These are phyloP conservation scores for Microtus agrestis DNA, from an alignment of 2,797 vertebrate genomes.

Conservation along the genomic window DNA sequence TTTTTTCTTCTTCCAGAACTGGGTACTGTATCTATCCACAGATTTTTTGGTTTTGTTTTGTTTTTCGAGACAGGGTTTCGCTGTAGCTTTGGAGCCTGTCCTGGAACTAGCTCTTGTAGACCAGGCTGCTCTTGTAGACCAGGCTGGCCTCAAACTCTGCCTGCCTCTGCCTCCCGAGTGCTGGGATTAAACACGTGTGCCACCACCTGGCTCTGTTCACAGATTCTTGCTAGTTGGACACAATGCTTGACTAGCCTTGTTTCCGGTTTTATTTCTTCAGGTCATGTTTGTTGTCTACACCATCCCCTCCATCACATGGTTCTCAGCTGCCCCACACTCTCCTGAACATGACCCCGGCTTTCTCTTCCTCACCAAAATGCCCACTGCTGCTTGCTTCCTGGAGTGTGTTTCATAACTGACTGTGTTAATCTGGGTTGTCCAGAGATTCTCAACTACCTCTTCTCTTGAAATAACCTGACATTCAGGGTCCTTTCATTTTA, in stretches of 20 bases:
- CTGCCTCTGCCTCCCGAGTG: no score
- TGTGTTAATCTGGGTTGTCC: not conserved
- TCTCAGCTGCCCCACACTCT: not conserved
- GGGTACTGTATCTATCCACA: not conserved
- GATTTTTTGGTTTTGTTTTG: no score
- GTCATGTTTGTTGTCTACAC: not conserved
- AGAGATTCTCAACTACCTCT: not conserved
- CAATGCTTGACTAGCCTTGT: not conserved
- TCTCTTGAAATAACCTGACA: not conserved
- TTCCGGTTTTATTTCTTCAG: not conserved
- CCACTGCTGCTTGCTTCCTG: conserved; percentile 13
- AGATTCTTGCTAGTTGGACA: not conserved
- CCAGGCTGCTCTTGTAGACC: no score
- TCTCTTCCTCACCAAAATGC: not conserved
- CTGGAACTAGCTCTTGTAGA: no score
- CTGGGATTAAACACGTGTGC: no score
- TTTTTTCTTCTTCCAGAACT: not conserved
- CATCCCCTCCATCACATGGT: not conserved
- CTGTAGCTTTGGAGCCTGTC: no score
- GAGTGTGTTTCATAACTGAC: not conserved
- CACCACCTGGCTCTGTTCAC: no score
- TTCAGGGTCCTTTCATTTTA: not conserved
- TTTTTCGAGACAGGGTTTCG: no score
- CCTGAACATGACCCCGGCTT: not conserved
- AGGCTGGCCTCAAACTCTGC: no score